A percentile compares a stretch with the other conserved stretches of the same genome.
phyloP scores from a whole-genome alignment of 2,888 invertebrate genomes.

The Leptothorax acervorum region DNA sequence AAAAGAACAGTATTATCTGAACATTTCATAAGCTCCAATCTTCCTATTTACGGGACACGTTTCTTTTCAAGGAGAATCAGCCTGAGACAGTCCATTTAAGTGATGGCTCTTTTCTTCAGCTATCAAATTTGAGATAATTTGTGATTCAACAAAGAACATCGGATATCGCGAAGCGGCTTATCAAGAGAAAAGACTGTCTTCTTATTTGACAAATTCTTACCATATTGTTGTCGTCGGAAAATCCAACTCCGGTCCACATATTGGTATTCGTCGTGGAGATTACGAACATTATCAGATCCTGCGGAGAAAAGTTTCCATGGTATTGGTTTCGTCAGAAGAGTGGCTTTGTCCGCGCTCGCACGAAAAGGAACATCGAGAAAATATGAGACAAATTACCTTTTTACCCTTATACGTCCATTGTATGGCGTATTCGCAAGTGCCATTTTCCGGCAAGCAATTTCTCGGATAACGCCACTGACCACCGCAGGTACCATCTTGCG shows the following conservation, averaged over 20 bases:
- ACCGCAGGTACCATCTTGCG: constrained; percentile 88
- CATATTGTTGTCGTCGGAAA: constrained; percentile 94
- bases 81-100: neutral
- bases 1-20: neutral
- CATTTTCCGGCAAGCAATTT: constrained; percentile 88
- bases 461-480: constrained; percentile 93
- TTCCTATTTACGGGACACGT: neutral
- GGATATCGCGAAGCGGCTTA: neutral
- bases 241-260: constrained; percentile 96
- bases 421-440: constrained; percentile 93
- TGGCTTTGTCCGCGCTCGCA: constrained; percentile 86
- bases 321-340: constrained; percentile 63
- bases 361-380: constrained; percentile 90
- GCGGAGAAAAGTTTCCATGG: constrained; percentile 50
- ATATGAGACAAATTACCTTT: constrained; percentile 78
- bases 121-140: neutral
- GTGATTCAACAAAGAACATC: neutral
- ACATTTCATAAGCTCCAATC: neutral
- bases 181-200: neutral
- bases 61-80: neutral
- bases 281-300: constrained; percentile 93
- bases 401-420: constrained; percentile 90
- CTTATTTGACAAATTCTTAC: constrained; percentile 83
- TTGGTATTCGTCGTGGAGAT: constrained; percentile 92
- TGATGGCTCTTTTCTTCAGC: neutral